A percentile compares a stretch with the other conserved stretches of the same genome.
Evolutionary conservation across 2,113 vertebrate species (phyloP).

Genomic region (Microtus montanus): DNA sequence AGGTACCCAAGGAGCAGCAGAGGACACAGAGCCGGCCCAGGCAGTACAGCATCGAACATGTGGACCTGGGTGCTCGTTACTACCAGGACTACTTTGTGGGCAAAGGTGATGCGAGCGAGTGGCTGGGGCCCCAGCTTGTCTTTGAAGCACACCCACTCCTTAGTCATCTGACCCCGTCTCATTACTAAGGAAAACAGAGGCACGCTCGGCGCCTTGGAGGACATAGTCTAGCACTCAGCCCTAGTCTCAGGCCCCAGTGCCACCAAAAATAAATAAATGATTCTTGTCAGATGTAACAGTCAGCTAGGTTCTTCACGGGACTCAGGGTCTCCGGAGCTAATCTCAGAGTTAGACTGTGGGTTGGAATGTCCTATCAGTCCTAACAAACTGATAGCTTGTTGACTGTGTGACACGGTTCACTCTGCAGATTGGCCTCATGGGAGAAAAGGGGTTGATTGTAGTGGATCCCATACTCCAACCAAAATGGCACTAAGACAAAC

Average conservation of each 20-base stretch:
- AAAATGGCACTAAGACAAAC: neutral
- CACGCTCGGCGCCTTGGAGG: too few species aligned
- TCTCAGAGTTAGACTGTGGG: neutral
- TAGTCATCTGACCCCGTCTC: too few species aligned
- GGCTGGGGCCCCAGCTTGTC: neutral
- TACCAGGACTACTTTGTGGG: conserved; percentile 93
- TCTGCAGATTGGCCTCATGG: neutral
- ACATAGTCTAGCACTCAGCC: neutral
- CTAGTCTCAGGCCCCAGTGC: neutral
- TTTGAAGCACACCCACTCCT: neutral
- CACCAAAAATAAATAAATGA: neutral
- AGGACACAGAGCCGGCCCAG: conserved; percentile 85
- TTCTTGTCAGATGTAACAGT: neutral
- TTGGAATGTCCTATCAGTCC: neutral
- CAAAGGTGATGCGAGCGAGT: conserved; percentile 80
- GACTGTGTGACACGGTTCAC: neutral
- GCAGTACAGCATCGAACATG: conserved; percentile 93
- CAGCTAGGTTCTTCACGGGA: neutral
- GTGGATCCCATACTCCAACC: neutral
- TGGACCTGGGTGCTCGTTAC: conserved; percentile 94
- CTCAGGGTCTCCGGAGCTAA: neutral
- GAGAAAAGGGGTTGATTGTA: neutral
- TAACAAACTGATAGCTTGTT: neutral
- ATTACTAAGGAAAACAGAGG: too few species aligned
- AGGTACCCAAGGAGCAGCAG: conserved; percentile 89